Percentiles rank a stretch among this genome's conserved stretches.
Conservation (phyloP, 2,113 vertebrate species). For the Arvicanthis niloticus region DNA sequence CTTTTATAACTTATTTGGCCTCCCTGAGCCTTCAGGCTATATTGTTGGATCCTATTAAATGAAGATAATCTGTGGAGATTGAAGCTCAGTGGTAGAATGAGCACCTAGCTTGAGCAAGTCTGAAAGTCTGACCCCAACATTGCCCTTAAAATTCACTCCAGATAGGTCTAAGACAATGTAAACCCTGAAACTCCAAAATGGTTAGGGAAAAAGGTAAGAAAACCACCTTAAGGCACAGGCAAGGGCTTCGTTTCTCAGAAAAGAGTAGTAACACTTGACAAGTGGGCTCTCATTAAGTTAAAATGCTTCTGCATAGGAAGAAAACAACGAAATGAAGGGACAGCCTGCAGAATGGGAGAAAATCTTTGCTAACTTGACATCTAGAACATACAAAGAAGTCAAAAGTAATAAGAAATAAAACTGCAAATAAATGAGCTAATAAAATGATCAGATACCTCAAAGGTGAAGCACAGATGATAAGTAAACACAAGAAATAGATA, state of each 20-base stretch:
- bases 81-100: background rate
- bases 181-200: background rate
- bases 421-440: background rate
- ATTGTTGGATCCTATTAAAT: background rate
- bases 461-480: background rate
- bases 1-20: background rate
- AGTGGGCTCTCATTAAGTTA: background rate
- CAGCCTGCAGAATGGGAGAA: background rate
- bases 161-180: background rate
- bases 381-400: background rate
- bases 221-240: background rate
- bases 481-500: background rate
- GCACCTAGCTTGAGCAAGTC: no score
- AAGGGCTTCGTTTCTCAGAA: background rate
- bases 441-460: background rate
- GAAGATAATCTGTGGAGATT: background rate
- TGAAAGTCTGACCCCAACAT: background rate
- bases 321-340: background rate
- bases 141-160: background rate
- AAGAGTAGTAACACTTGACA: background rate
- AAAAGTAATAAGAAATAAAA: background rate
- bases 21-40: slow-evolving; percentile 4
- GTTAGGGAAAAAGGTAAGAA: background rate
- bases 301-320: background rate
- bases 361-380: background rate